Conservation (phyloP, 2,888 invertebrate genomes). For the Cryptocheilus praepositus region DNA sequence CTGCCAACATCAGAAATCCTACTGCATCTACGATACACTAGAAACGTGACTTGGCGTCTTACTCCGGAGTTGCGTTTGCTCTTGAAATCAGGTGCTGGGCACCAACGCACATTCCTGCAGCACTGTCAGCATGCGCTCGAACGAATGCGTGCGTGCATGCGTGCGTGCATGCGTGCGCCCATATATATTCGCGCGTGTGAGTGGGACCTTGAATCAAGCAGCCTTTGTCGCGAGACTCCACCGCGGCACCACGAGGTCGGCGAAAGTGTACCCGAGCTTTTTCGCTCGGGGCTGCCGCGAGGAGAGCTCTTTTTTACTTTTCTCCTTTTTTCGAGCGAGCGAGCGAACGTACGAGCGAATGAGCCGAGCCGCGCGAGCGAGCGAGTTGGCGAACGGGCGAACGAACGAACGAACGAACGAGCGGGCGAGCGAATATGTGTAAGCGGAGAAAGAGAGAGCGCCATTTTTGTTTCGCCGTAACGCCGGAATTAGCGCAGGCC, state of each 20-base stretch:
- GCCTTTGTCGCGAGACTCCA: conserved; percentile 73
- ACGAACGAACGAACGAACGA: conserved; percentile 10
- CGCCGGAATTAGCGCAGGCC: conserved; percentile 54
- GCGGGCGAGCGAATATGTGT: background rate
- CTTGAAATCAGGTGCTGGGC: conserved; percentile 24
- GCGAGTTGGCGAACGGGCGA: background rate
- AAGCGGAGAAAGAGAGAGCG: conserved; percentile 24
- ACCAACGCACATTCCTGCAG: conserved; percentile 26
- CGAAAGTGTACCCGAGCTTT: conserved; percentile 74
- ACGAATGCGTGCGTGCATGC: conserved; percentile 32
- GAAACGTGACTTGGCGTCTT: background rate
- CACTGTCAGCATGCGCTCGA: conserved; percentile 45
- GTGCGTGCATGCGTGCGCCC: conserved; percentile 21
- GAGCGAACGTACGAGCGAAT: background rate
- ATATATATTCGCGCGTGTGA: conserved; percentile 54
- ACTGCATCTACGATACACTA: background rate
- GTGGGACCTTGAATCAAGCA: conserved; percentile 74
- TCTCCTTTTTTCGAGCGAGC: conserved; percentile 45
- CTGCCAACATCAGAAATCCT: background rate
- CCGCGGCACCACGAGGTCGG: conserved; percentile 73
- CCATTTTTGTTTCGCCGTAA: conserved; percentile 54
- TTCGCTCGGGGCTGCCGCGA: conserved; percentile 52
- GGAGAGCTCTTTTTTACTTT: conserved; percentile 54
- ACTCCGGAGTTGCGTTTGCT: background rate
- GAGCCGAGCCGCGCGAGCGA: conserved; percentile 2